Conservation (phyloP, 2,797 vertebrate species). For the Rhinophrynus dorsalis region DNA sequence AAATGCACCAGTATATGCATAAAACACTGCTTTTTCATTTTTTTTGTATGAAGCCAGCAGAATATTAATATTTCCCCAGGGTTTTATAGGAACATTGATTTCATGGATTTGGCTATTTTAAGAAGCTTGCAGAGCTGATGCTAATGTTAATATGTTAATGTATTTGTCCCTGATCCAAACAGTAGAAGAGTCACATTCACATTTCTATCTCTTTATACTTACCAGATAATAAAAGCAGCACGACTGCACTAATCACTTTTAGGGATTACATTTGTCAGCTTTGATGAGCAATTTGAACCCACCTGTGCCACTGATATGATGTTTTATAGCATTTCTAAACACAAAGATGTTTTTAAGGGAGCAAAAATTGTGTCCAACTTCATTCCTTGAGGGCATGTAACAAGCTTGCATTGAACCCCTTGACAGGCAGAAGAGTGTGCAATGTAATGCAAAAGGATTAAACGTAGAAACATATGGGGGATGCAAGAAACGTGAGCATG, state of each 20-base stretch:
- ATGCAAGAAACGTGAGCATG: no score
- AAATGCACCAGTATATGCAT: neutral
- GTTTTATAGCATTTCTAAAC: neutral
- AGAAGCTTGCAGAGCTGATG: neutral
- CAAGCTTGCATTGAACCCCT: neutral
- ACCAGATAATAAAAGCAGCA: neutral
- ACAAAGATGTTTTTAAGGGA: no score
- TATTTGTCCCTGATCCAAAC: neutral
- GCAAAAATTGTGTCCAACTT: no score
- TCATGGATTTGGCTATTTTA: conserved; percentile 9
- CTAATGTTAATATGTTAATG: neutral
- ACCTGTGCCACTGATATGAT: neutral
- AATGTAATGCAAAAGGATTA: no score
- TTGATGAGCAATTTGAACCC: neutral
- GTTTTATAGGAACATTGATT: neutral
- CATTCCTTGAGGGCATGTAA: neutral
- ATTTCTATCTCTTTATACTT: neutral
- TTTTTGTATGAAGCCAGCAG: neutral
- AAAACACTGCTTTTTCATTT: neutral
- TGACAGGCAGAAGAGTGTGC: no score
- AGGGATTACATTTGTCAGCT: conserved; percentile 2
- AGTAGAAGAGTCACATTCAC: neutral
- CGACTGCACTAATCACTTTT: neutral
- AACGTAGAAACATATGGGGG: no score
- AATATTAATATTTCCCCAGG: neutral